Percentiles rank a stretch among this genome's conserved stretches.
phyloP scores from a whole-genome alignment of 2,113 vertebrate species.

The human region GRCh38 chrX:115172001-115172500 shows the following conservation, averaged over 20 bases:
- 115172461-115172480: not conserved
- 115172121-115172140: not conserved
- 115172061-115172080: not conserved
- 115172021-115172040: not conserved
- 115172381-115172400: not conserved
- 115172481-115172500: not conserved
- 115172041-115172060: slow-evolving; percentile 15
- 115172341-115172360: not conserved
- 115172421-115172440: slow-evolving; percentile 35
- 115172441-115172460: not conserved
- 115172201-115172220: not conserved
- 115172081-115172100: not conserved
- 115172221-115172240: not conserved
- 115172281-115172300: not conserved
- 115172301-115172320: not conserved
- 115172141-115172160: not conserved
- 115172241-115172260: not conserved
- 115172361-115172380: slow-evolving; percentile 16
- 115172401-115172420: slow-evolving; percentile 7
- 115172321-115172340: not conserved
- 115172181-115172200: not conserved
- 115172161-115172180: not conserved
- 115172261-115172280: not conserved
- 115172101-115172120: not conserved
- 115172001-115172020: not conserved